Evolutionary conservation across 2,888 invertebrate genomes (phyloP).

Genomic region (Drosophila buzzatii): DNA sequence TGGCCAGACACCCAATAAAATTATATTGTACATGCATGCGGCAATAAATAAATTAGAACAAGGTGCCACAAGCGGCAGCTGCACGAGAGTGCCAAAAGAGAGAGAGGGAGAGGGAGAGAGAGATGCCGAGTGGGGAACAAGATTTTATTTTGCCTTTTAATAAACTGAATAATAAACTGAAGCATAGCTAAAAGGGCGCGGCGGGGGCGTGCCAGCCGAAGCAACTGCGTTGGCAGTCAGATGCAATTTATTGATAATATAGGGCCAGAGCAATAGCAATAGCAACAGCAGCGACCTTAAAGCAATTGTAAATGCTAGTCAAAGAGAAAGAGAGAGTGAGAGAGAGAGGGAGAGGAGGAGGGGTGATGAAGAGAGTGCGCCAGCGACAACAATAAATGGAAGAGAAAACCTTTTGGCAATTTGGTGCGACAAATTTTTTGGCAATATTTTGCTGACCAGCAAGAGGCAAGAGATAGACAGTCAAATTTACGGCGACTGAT

Average conservation of each 20-base stretch:
- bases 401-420: conserved; percentile 55
- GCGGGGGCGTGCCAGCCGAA: conserved; percentile 20
- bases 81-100: conserved; percentile 19
- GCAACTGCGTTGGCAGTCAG: conserved; percentile 68
- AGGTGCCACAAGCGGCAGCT: conserved; percentile 65
- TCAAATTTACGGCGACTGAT: neutral
- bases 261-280: conserved; percentile 12
- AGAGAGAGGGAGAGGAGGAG: neutral
- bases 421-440: conserved; percentile 74
- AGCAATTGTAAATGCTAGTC: conserved; percentile 35
- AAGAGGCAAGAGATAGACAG: conserved; percentile 8
- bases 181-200: conserved; percentile 13
- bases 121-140: conserved; percentile 18
- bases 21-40: conserved; percentile 69
- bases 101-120: neutral
- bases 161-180: conserved; percentile 52
- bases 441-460: conserved; percentile 59
- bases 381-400: conserved; percentile 38
- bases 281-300: conserved; percentile 55
- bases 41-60: conserved; percentile 78
- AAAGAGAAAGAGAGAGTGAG: neutral
- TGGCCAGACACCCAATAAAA: conserved; percentile 70
- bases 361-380: conserved; percentile 17
- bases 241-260: conserved; percentile 81
- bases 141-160: conserved; percentile 53